A percentile compares a stretch with the other conserved stretches of the same genome.
Evolutionary conservation across 2,113 vertebrate genomes (phyloP).

Genomic region (Psophia crepitans): DNA sequence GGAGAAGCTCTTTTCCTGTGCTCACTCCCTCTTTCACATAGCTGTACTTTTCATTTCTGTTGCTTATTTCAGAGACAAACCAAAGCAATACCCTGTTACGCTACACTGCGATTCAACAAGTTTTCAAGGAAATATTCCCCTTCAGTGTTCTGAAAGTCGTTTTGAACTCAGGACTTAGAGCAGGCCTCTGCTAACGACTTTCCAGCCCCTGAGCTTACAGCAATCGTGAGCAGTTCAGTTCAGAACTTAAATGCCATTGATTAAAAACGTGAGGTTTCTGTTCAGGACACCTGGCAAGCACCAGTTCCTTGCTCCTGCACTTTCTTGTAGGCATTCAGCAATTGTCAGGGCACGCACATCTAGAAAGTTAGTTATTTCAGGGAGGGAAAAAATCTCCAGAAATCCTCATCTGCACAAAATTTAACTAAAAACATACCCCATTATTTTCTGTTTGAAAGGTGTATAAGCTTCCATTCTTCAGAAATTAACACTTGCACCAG

Average conservation of each 20-base stretch:
- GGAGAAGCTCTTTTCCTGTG: background rate
- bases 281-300: background rate
- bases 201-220: background rate
- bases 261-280: background rate
- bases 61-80: background rate
- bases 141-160: background rate
- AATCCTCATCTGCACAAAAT: background rate
- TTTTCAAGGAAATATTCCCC: background rate
- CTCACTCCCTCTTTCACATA: background rate
- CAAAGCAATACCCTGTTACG: background rate
- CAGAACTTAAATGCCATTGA: background rate
- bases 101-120: accelerated
- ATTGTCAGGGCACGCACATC: background rate
- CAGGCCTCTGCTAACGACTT: background rate
- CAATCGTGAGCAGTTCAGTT: background rate
- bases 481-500: background rate
- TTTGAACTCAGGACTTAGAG: background rate
- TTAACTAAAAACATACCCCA: too few relatives aligned
- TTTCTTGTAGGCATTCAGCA: background rate
- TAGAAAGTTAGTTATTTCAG: background rate
- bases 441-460: background rate
- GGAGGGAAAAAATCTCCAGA: background rate
- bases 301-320: background rate
- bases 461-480: background rate
- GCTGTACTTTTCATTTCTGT: background rate